Evolutionary conservation across 2,888 invertebrate genomes (phyloP), one percentile per base, ranked within the genome.

Genomic region (Heliconius cydno): DNA sequence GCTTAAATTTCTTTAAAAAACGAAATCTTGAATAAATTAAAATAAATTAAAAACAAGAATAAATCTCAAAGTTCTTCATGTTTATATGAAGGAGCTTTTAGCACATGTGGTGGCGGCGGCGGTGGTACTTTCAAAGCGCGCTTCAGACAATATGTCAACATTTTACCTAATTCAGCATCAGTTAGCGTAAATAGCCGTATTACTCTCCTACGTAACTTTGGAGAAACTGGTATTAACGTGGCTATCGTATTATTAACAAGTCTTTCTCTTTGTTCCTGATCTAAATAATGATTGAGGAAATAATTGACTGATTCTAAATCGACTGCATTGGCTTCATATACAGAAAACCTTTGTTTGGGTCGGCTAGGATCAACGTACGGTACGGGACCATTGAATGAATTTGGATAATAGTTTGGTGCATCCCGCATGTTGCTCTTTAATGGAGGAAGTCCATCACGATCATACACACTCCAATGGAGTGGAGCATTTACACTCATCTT

Each of bases 401-500:
- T 99, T 0, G 99, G 99, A 92, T 96, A 98, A 90, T 99, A 99
- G 90, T 98, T 98, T 1, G 99, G 99, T 0, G 97, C 97, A 52
- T 97, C 97, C 41, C 96, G 96, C 94, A 98, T 98, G 89, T 98
- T 98, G 84, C 97, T 96, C 30, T 94, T 92, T 13, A 96, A 94
- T 65, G 96, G 96, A 94, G 97, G 96, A 1, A 95, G 92, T 0
- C 99, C 91, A 82, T 93, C 91, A 4, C 92, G 88, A 41, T 85
- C 86, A 78, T 92, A 92, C 0, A 85, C 87, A 65, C 87, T 90
- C 3, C 84, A 84, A 75, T 91, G 89, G 41, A 86, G 80, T 6
- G 93, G 93, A 38, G 82, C 78, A 79, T 93, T 93, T 0, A 92
- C 89, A 72, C 85, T 84, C 25, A 90, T 89, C 77, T 89, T 91